A percentile compares a stretch with the other conserved stretches of the same genome.
phyloP scores from a whole-genome alignment of 2,113 vertebrate species.

The Dromiciops gliroides region DNA sequence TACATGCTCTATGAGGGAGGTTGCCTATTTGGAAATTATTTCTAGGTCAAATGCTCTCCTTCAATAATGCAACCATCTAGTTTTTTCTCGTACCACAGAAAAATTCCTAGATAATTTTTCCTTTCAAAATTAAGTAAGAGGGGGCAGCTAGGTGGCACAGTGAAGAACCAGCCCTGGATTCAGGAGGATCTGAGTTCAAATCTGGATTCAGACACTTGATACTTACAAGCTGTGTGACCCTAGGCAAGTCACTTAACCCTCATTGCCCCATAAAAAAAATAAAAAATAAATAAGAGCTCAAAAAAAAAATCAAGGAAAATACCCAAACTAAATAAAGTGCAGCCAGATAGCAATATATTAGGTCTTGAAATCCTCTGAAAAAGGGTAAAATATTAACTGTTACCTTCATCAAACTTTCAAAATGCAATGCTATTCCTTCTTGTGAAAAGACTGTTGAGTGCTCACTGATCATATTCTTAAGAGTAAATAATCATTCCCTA shows the following conservation, averaged over 20 bases:
- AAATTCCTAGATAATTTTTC: slow-evolving; percentile 42
- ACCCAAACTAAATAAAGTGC: neutral
- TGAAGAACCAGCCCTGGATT: too few relatives aligned
- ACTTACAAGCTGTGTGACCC: too few relatives aligned
- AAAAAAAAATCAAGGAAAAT: slow-evolving; percentile 24
- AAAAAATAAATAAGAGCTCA: slow-evolving; percentile 51
- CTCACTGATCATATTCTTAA: neutral
- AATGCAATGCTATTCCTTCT: neutral
- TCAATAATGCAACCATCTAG: neutral
- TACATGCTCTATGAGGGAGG: neutral
- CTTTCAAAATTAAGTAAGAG: slow-evolving; percentile 57
- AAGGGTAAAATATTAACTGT: neutral
- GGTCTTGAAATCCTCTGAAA: neutral
- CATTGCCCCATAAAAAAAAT: too few relatives aligned
- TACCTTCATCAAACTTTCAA: neutral
- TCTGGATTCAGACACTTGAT: too few relatives aligned
- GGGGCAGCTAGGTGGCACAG: too few relatives aligned
- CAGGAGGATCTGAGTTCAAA: too few relatives aligned
- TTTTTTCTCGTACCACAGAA: slow-evolving; percentile 4
- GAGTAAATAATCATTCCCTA: neutral
- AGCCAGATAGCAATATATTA: neutral
- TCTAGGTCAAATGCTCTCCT: slow-evolving; percentile 49
- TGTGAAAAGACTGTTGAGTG: neutral
- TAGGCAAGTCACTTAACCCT: too few relatives aligned
- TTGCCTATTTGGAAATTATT: slow-evolving; percentile 14